Base-by-base conservation (phyloP, 1,140 invertebrate genomes). In the Drosophila arawakana region DNA sequence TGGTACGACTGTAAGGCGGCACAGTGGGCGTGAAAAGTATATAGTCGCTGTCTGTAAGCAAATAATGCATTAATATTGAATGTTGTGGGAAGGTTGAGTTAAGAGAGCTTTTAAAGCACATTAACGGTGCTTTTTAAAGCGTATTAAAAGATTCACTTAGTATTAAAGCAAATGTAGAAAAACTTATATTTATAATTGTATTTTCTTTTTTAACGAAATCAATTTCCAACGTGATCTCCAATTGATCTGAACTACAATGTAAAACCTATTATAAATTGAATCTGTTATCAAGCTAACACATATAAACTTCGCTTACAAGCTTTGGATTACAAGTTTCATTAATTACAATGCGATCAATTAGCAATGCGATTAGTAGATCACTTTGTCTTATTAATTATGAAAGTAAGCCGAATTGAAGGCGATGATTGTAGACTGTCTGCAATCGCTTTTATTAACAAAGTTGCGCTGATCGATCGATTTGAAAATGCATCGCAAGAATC, bases 11-110 rank as follows among this genome's bases (percentile, higher is more conserved):
- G 21, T 66, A 62, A 46, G 77, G 76, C 77, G 73, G 78, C 70
- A 85, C 81, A 84, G 81, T 85, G 81, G 81, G 81, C 81, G 76
- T 80, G 65, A 35, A 55, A 54, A 75, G 77, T 66, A 71, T 58
- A 50, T 50, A 55, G 11, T 8, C 15, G 21, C 55, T 30, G 50
- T 67, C 52, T 35, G 35, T 55, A 76, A 61, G 39, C 67, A 63
- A 76, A 76, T 59, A 66, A 50, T 70, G 44, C 37, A 74, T 35
- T 52, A 60, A 55, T 61, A 69, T 69, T 73, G 47, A 68, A 73
- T 44, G 57, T 67, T 47, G 39, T 60, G 34, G 46, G 18, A 62
- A 49, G 21, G 13, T 55, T 15, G 39, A 55, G 34, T 35, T 39
- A 21, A 49, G 25, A 3, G 43, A 11, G 10, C 30, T 46, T 43